These are phyloP conservation scores for Sebastes fasciatus DNA, from an alignment of 2,113 vertebrate species.

Conservation along the genomic window DNA sequence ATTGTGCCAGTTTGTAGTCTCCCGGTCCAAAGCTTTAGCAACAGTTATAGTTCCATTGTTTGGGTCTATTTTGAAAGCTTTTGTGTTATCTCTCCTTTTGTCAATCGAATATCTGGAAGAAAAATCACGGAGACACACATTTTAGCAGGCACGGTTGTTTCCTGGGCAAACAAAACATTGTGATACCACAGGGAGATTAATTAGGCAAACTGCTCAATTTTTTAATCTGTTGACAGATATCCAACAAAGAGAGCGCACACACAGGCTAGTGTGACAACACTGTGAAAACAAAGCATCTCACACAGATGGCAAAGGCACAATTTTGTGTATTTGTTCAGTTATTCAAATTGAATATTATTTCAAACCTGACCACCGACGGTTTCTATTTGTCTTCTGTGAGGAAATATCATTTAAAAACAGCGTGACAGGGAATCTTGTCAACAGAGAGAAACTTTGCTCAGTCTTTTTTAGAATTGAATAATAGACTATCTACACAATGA, in stretches of 20 bases:
- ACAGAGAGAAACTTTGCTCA: neutral
- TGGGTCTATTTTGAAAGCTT: conserved; percentile 87
- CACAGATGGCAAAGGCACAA: neutral
- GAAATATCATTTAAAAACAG: conserved; percentile 16
- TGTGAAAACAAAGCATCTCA: conserved; percentile 21
- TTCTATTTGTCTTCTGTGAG: neutral
- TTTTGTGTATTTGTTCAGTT: conserved; percentile 7
- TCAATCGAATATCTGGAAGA: conserved; percentile 89
- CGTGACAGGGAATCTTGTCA: neutral
- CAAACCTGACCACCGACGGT: neutral
- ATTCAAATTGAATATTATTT: conserved; percentile 23
- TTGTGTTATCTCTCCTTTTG: conserved; percentile 73
- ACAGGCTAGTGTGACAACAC: conserved; percentile 30
- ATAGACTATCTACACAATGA: neutral
- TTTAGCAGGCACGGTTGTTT: conserved; percentile 64
- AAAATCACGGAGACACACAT: conserved; percentile 48
- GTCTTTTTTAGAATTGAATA: conserved; percentile 5
- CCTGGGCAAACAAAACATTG: conserved; percentile 57
- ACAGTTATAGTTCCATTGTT: conserved; percentile 89
- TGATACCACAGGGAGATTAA: conserved; percentile 65
- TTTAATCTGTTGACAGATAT: conserved; percentile 60
- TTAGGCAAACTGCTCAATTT: conserved; percentile 69
- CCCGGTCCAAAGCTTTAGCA: conserved; percentile 88
- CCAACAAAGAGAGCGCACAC: conserved; percentile 61
- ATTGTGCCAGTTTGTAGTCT: conserved; percentile 90